Conservation (phyloP, 2,888 invertebrate species). For the Geophilus truncorum region DNA sequence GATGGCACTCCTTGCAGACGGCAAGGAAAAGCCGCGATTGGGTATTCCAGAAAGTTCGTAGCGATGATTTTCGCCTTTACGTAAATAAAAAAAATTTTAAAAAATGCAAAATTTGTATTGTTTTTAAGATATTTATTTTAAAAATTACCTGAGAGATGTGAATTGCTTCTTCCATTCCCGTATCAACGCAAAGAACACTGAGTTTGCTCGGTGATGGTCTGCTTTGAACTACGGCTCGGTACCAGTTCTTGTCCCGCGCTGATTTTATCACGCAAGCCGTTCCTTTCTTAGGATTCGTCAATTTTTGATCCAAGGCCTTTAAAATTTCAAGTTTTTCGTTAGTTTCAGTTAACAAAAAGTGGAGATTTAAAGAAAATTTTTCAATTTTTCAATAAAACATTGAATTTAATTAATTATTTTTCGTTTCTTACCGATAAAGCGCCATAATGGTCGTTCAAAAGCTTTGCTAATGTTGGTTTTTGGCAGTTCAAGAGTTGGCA, state of each 20-base stretch:
- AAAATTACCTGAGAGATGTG: constrained; percentile 7
- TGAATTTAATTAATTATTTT: neutral
- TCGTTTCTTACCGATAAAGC: neutral
- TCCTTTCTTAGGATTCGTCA: neutral
- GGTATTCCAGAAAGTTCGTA: neutral
- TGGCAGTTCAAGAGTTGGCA: neutral
- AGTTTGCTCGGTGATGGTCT: constrained; percentile 10
- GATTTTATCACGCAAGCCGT: constrained; percentile 12
- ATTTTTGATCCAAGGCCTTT: neutral
- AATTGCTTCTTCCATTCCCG: constrained; percentile 4
- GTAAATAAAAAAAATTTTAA: neutral
- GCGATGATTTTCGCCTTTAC: neutral
- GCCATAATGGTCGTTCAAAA: neutral
- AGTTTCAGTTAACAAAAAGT: too few relatives aligned
- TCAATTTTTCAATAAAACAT: neutral
- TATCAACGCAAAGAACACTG: neutral
- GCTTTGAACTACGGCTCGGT: constrained; percentile 2
- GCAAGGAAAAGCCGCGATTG: neutral
- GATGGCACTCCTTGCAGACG: neutral
- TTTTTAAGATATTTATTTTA: neutral
- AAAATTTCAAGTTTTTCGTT: too few relatives aligned
- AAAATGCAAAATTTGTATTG: neutral
- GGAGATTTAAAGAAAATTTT: neutral
- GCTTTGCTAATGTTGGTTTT: neutral
- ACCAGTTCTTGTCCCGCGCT: neutral